Conservation (phyloP, 53 echinoderm and acorn worm species). For the Henricia sp. region DNA sequence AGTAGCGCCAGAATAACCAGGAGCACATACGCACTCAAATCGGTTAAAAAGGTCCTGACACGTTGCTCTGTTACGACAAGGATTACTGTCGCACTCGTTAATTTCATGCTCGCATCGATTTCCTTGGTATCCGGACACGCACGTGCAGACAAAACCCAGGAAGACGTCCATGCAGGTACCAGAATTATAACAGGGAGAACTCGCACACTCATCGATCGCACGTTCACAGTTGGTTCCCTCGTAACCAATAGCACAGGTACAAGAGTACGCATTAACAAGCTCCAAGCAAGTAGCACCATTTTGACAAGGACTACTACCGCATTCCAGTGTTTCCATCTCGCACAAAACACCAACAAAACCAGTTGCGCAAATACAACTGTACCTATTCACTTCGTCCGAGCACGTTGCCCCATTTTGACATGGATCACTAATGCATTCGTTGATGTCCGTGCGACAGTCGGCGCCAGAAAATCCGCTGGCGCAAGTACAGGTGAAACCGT, state of each 20-base stretch:
- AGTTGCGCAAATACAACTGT: constrained; percentile 36
- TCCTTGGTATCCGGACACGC: constrained; percentile 49
- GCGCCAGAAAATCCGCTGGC: constrained; percentile 48
- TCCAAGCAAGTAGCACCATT: constrained; percentile 52
- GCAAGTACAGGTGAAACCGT: constrained; percentile 57
- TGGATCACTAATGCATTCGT: constrained; percentile 51
- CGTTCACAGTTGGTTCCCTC: constrained; percentile 48
- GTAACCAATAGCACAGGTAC: constrained; percentile 51
- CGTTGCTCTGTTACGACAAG: constrained; percentile 60
- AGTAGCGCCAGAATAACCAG: constrained; percentile 43
- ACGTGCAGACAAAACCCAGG: constrained; percentile 55
- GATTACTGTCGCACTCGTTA: constrained; percentile 54
- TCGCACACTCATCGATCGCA: constrained; percentile 53
- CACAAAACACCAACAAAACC: constrained; percentile 57
- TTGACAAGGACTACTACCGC: constrained; percentile 57
- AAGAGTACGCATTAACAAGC: constrained; percentile 36
- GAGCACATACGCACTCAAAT: constrained; percentile 45
- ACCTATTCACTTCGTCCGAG: constrained; percentile 50
- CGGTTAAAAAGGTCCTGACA: constrained; percentile 34
- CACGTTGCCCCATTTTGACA: constrained; percentile 59
- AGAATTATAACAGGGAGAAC: constrained; percentile 46
- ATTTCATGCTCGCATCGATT: constrained; percentile 43
- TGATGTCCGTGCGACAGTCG: constrained; percentile 40
- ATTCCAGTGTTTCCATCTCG: constrained; percentile 56
- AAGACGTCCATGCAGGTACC: constrained; percentile 59